Percentiles rank a stretch among this genome's conserved stretches.
Evolutionary conservation across 37 sponge, comb jelly and placozoan genomes (phyloP).

Genomic region (Lycopodina hypogea): DNA sequence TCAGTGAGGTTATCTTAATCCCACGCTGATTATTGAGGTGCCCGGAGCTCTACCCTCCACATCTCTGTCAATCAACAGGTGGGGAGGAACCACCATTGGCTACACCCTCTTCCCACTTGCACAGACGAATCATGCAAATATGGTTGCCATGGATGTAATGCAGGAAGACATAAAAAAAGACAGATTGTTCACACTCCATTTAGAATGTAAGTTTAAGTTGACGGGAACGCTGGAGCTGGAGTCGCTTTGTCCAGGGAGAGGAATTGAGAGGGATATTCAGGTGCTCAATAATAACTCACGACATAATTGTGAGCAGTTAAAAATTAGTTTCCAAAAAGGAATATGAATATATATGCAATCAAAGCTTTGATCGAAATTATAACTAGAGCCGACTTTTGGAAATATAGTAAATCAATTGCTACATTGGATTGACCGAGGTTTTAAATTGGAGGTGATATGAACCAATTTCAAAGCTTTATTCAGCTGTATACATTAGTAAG

Average conservation of each 20-base stretch:
- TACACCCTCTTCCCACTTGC: neutral
- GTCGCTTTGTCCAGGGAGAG: neutral
- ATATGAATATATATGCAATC: neutral
- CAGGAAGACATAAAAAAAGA: slow-evolving; percentile 20
- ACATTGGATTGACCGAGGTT: too few species aligned
- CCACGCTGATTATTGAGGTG: slow-evolving; percentile 26
- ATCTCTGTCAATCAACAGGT: neutral
- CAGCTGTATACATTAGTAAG: too few species aligned
- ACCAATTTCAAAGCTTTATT: too few species aligned
- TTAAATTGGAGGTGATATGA: too few species aligned
- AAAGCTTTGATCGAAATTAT: neutral
- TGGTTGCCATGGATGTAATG: slow-evolving; percentile 43
- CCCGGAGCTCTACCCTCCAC: slow-evolving; percentile 2
- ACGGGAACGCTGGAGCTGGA: neutral
- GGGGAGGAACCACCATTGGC: neutral
- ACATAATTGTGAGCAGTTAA: slow-evolving; percentile 36
- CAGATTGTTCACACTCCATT: slow-evolving; percentile 3
- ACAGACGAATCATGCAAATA: slow-evolving; percentile 6
- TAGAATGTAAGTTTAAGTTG: neutral
- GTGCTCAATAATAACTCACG: slow-evolving; percentile 23
- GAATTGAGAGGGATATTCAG: neutral
- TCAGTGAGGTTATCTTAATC: slow-evolving; percentile 51
- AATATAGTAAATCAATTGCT: neutral
- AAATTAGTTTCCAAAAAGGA: slow-evolving; percentile 13
- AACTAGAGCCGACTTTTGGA: neutral